phyloP scores from a whole-genome alignment of 1,140 invertebrate species.

The Fopius arisanus region DNA sequence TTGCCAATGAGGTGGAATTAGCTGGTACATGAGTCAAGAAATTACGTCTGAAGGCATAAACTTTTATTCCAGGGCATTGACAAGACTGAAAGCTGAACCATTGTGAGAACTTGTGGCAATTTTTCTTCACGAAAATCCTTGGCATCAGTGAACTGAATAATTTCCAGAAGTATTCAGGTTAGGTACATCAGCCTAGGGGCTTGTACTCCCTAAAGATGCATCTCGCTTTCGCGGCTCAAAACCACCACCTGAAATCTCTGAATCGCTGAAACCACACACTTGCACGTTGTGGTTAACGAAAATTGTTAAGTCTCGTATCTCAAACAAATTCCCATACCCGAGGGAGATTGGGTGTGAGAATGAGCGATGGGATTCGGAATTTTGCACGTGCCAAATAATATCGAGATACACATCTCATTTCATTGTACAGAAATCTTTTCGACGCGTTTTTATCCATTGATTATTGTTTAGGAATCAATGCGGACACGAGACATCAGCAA shows the following conservation, averaged over 20 bases:
- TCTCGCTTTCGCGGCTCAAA: not conserved
- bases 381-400: not conserved
- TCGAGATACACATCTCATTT: not conserved
- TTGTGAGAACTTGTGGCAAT: too few species aligned
- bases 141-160: too few species aligned
- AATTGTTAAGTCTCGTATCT: not conserved
- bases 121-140: too few species aligned
- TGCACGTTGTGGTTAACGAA: not conserved
- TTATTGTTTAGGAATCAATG: too few species aligned
- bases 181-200: not conserved
- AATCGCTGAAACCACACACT: not conserved
- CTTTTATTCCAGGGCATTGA: too few species aligned
- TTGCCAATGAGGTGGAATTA: slow-evolving; percentile 35
- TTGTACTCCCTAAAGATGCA: not conserved
- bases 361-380: not conserved
- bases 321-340: not conserved
- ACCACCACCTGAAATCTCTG: not conserved
- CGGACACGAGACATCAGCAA: not conserved
- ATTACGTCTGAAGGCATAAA: too few species aligned
- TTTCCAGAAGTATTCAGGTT: too few species aligned
- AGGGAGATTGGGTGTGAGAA: not conserved
- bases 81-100: too few species aligned
- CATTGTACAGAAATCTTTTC: not conserved
- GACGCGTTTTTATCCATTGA: too few species aligned
- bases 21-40: slow-evolving; percentile 36